Conservation (phyloP, 2,888 invertebrate species). For the Pammene fasciana region DNA sequence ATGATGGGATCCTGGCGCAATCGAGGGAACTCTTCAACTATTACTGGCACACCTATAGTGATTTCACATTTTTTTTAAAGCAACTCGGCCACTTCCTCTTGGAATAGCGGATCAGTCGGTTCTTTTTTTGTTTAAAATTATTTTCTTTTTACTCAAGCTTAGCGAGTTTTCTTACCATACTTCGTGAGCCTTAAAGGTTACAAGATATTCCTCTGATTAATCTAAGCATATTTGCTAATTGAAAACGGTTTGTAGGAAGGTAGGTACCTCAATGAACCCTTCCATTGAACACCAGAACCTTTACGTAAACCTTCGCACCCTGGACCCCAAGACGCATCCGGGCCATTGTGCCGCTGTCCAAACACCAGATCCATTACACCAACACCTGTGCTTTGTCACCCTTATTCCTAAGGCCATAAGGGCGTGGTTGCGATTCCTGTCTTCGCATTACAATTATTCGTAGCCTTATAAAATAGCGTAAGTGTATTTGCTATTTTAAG, state of each 20-base stretch:
- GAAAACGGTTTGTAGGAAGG: neutral
- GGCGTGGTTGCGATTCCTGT: neutral
- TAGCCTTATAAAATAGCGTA: neutral
- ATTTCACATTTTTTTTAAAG: too few species aligned
- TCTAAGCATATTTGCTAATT: too few species aligned
- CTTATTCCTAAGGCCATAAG: conserved; percentile 10
- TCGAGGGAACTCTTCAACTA: too few species aligned
- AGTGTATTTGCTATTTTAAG: neutral
- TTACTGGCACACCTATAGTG: too few species aligned
- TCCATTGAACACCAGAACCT: conserved; percentile 2
- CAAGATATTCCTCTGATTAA: too few species aligned
- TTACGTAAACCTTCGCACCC: conserved; percentile 5
- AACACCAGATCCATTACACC: conserved; percentile 63
- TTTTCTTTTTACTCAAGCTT: too few species aligned
- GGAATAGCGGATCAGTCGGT: too few species aligned
- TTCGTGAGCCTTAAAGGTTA: too few species aligned
- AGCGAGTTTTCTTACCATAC: too few species aligned
- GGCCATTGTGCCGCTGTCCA: conserved; percentile 70
- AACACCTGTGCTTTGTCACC: conserved; percentile 32
- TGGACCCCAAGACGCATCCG: conserved; percentile 54
- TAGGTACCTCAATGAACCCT: neutral
- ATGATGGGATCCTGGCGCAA: too few species aligned
- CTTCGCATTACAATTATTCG: neutral
- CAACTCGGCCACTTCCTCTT: too few species aligned
- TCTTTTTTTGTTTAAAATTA: too few species aligned